Base-by-base conservation (phyloP, 2,888 invertebrate species). In the Drosophila ezoana region DNA sequence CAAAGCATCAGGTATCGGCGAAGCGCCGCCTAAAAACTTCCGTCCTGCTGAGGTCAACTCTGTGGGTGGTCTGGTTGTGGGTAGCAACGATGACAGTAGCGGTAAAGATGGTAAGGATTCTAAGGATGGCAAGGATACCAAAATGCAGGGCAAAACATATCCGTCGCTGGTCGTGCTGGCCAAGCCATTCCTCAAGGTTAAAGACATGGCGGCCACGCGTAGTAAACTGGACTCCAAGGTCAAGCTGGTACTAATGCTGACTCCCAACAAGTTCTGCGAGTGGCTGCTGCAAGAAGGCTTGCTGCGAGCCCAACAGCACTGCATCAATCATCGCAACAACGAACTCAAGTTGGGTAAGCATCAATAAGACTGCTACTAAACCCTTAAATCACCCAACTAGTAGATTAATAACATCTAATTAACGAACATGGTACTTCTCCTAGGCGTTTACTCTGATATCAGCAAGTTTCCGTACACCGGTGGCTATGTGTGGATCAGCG, bases 401-500 rank as follows among this genome's bases (percentile, higher is more conserved):
- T 13, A 1, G 8, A 9, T 1, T 18, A 37, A 28, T 10, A 32
- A 4, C 1, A 1, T 57, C 13, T 33, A 13, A 20, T 18, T 14
- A 2, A 35, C 14, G 23, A 10, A 9, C 11, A 13, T 20, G 32
- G 5, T 48, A 5, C n/a, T 43, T 3, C 11, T 45, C 37, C 2
- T 85, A 95, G 95, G 96, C 53, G 97, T 97, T 95, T 97, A 97
- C 91, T 96, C 96, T 0, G 97, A 97, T 90, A 95, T 95, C 0
- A 94, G 95, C 0, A 96, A 96, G 80, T 97, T 97, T 90, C 97
- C 97, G 0, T 96, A 95, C 91, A 97, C 97, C 0, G 97, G 97
- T 0, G 97, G 97, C 37, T 97, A 97, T 89, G 97, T 97, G 1
- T 97, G 97, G 97, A 96, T 97, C 76, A 96, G 96, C 0, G 96